Evolutionary conservation across 2,113 vertebrate genomes (phyloP).

Genomic region (Nibea coibor): DNA sequence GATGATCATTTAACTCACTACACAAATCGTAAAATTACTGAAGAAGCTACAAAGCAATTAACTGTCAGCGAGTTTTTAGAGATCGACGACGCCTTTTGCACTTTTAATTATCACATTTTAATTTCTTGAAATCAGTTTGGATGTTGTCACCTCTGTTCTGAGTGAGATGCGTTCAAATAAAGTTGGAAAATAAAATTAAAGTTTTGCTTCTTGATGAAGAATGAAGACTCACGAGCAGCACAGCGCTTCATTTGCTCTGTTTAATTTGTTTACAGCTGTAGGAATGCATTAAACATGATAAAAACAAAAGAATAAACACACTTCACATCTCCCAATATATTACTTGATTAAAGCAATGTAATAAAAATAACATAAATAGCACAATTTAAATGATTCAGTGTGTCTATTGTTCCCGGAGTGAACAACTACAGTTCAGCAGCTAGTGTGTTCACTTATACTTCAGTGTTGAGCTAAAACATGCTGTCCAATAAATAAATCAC

Average conservation of each 20-base stretch:
- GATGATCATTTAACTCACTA: too few relatives aligned
- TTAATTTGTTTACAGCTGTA: slow-evolving; percentile 53
- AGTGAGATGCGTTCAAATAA: neutral
- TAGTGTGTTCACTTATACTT: slow-evolving; percentile 21
- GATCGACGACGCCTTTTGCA: neutral
- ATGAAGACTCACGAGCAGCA: neutral
- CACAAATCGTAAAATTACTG: too few relatives aligned
- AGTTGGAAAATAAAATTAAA: neutral
- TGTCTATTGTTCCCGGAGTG: slow-evolving; percentile 5
- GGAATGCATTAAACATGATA: slow-evolving; percentile 47
- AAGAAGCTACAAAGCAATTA: too few relatives aligned
- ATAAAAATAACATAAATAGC: slow-evolving; percentile 42
- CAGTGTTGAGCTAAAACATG: slow-evolving; percentile 36
- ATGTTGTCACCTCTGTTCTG: neutral
- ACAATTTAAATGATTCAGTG: slow-evolving; percentile 19
- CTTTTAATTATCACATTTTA: neutral
- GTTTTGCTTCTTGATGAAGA: neutral
- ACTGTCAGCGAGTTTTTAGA: too few relatives aligned
- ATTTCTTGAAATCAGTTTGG: neutral
- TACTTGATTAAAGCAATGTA: slow-evolving; percentile 30
- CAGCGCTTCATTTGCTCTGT: slow-evolving; percentile 16
- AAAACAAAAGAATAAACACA: slow-evolving; percentile 22
- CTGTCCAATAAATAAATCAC: slow-evolving; percentile 43
- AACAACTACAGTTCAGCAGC: slow-evolving; percentile 32
- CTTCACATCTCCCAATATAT: slow-evolving; percentile 35